Conservation (phyloP, 2,888 invertebrate species). For the Cartodere bifasciata region DNA sequence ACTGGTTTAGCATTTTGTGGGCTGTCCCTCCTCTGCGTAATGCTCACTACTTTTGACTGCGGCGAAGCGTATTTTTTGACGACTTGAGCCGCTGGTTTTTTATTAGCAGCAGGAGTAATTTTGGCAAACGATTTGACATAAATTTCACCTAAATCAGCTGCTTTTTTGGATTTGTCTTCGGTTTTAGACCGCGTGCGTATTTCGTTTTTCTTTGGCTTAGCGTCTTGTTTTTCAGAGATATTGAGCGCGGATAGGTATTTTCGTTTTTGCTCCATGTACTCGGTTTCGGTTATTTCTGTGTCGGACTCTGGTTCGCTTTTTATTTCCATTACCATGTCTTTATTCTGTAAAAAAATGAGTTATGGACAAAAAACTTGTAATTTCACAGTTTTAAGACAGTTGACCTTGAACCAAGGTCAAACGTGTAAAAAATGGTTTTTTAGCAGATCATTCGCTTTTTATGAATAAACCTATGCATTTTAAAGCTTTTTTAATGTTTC, state of each 20-base stretch:
- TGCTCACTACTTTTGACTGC: too few species aligned
- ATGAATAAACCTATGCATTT: too few species aligned
- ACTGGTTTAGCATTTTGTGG: too few species aligned
- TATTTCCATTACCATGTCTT: slow-evolving; percentile 21
- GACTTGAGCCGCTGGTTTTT: background rate
- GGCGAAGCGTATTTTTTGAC: background rate
- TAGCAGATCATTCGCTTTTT: too few species aligned
- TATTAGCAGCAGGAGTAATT: too few species aligned
- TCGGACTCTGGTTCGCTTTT: slow-evolving; percentile 29
- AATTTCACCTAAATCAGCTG: slow-evolving; percentile 24
- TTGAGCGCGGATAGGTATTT: slow-evolving; percentile 30
- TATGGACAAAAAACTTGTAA: too few species aligned
- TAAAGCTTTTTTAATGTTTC: too few species aligned
- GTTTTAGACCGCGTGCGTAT: slow-evolving; percentile 28
- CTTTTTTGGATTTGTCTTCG: slow-evolving; percentile 21
- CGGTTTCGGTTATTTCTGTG: slow-evolving; percentile 20
- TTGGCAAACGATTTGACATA: slow-evolving; percentile 28
- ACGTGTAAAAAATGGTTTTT: too few species aligned
- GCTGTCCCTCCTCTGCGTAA: too few species aligned
- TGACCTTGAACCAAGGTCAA: too few species aligned
- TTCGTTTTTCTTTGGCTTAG: slow-evolving; percentile 20
- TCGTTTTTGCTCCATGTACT: slow-evolving; percentile 26
- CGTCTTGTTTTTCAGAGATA: slow-evolving; percentile 26
- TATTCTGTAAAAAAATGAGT: background rate
- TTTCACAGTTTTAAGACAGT: too few species aligned